Evolutionary conservation across 2,113 vertebrate species (phyloP).

Genomic region (Cyanoderma ruficeps): DNA sequence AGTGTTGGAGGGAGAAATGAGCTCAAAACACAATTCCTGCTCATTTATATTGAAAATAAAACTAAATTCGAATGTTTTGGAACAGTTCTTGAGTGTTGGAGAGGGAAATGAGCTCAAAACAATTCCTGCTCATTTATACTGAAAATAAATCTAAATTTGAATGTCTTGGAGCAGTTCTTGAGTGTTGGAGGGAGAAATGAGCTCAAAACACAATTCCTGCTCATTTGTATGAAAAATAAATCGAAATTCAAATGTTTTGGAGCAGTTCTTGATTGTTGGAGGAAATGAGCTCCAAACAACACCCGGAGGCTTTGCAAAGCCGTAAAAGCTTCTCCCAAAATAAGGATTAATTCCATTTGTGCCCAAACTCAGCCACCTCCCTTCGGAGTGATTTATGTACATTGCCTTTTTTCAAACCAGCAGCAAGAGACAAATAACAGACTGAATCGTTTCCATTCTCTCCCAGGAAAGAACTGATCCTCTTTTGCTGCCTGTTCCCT

Average conservation of each 20-base stretch:
- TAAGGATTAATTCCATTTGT: background rate
- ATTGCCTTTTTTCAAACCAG: background rate
- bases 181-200: background rate
- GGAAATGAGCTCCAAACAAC: background rate
- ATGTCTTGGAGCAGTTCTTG: background rate
- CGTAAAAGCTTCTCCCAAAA: background rate
- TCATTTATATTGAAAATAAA: no score
- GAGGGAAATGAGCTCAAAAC: no score
- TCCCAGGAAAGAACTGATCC: background rate
- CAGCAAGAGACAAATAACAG: background rate
- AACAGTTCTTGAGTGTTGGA: no score
- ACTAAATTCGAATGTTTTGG: no score
- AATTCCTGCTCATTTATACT: no score
- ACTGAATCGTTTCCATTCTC: no score
- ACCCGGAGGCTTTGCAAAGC: background rate
- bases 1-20: no score
- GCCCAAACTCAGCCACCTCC: background rate
- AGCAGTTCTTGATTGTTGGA: background rate
- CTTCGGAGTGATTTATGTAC: background rate
- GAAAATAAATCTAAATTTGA: no score
- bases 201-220: background rate
- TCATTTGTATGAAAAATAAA: background rate
- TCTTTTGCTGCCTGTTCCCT: background rate
- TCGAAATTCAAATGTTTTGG: rapidly evolving
- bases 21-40: no score